phyloP scores from a whole-genome alignment of 2,797 vertebrate genomes.

The Linurgus olivaceus region DNA sequence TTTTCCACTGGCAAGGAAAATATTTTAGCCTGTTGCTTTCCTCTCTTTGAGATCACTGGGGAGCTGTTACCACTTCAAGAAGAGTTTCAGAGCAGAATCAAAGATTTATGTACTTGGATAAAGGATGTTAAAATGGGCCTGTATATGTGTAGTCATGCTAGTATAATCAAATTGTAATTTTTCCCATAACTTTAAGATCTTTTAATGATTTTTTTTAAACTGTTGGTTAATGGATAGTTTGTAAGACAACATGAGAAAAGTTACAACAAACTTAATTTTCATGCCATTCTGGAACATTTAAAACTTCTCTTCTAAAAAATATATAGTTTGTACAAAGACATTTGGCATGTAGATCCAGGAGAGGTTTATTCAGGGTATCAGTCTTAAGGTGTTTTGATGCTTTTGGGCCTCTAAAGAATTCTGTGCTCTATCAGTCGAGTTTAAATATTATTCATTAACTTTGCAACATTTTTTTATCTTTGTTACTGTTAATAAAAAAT shows the following conservation, averaged over 20 bases:
- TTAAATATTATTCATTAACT: not conserved
- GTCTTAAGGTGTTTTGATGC: not conserved
- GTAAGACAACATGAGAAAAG: not conserved
- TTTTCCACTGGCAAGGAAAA: not conserved
- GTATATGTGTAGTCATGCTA: not conserved
- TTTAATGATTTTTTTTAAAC: not conserved
- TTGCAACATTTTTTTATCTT: not conserved
- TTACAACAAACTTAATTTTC: not conserved
- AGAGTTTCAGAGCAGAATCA: not conserved
- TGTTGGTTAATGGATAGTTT: not conserved
- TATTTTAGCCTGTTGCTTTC: not conserved
- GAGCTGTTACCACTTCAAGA: not conserved
- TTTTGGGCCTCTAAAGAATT: not conserved
- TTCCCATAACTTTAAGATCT: not conserved
- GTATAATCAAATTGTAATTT: not conserved
- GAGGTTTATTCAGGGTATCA: not conserved
- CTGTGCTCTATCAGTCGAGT: not conserved
- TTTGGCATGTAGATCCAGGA: not conserved
- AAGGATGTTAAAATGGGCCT: not conserved
- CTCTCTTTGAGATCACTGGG: not conserved
- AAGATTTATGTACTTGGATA: not conserved
- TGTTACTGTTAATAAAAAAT: not conserved
- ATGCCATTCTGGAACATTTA: not conserved
- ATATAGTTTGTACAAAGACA: accelerated
- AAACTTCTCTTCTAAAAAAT: not conserved